Evolutionary conservation across 2,113 vertebrate species (phyloP).

Genomic region (Cricetomys ansorgei): DNA sequence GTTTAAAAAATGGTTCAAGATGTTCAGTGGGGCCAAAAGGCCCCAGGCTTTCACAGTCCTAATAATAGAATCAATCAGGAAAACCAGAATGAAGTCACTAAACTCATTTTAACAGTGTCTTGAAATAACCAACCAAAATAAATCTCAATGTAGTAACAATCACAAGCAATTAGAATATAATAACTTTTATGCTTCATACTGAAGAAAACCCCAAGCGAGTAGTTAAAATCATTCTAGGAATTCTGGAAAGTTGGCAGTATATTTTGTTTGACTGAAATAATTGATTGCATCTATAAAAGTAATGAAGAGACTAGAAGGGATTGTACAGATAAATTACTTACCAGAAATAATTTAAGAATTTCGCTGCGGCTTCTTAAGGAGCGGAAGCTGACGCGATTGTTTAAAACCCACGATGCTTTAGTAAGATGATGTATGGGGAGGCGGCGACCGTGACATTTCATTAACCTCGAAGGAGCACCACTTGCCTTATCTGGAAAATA

Average conservation of each 20-base stretch:
- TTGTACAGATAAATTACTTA: slow-evolving; percentile 61
- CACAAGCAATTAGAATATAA: slow-evolving; percentile 82
- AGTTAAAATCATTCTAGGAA: slow-evolving; percentile 77
- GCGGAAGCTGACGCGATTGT: slow-evolving; percentile 2
- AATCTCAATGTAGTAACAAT: slow-evolving; percentile 80
- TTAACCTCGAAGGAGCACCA: slow-evolving; percentile 36
- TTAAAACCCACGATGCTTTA: slow-evolving; percentile 54
- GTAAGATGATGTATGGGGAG: slow-evolving; percentile 13
- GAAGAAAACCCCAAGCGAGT: slow-evolving; percentile 76
- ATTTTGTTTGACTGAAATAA: slow-evolving; percentile 76
- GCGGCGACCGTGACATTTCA: slow-evolving; percentile 42
- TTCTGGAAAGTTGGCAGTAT: slow-evolving; percentile 75
- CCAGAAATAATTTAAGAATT: slow-evolving; percentile 66
- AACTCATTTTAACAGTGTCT: slow-evolving; percentile 79
- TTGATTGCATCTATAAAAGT: slow-evolving; percentile 78
- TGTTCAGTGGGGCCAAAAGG: slow-evolving; percentile 75
- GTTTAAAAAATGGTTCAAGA: slow-evolving; percentile 83
- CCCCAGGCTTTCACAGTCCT: slow-evolving; percentile 71
- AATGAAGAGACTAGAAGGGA: slow-evolving; percentile 45
- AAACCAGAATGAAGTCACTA: slow-evolving; percentile 80
- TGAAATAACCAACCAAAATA: slow-evolving; percentile 82
- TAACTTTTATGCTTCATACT: slow-evolving; percentile 76
- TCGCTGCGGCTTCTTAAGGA: slow-evolving; percentile 36
- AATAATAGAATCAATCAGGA: slow-evolving; percentile 83
- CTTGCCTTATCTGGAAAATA: slow-evolving; percentile 43